phyloP scores from a whole-genome alignment of 2,888 invertebrate species.

The Ectemnius continuus region DNA sequence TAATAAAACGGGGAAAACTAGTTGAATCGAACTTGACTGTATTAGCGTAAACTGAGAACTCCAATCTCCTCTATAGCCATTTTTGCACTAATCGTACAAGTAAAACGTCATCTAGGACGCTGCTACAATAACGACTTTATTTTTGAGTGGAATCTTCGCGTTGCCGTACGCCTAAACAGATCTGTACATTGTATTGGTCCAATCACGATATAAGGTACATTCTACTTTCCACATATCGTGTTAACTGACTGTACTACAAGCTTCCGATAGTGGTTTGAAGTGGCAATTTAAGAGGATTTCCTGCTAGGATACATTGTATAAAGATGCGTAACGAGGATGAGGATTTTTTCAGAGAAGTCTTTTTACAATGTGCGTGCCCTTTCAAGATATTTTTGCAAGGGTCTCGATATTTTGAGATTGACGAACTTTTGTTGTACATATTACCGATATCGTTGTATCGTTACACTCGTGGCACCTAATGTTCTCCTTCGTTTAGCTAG shows the following conservation, averaged over 20 bases:
- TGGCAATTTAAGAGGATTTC: background rate
- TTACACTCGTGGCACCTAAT: constrained; percentile 2
- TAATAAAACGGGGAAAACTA: too few species aligned
- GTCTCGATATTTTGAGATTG: constrained; percentile 6
- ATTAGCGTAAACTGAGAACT: background rate
- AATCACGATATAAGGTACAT: background rate
- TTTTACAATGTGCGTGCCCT: constrained; percentile 30
- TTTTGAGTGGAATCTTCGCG: constrained; percentile 1
- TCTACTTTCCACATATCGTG: constrained; percentile 31
- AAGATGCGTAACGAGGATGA: background rate
- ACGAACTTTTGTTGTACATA: constrained; percentile 8
- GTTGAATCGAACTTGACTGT: background rate
- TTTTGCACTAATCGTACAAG: constrained; percentile 3
- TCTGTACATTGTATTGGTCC: background rate
- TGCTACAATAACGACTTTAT: background rate
- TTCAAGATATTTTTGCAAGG: constrained; percentile 40
- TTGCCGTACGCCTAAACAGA: background rate
- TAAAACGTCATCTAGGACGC: background rate
- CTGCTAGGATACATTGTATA: background rate
- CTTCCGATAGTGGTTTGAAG: background rate
- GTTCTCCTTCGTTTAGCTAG: constrained; percentile 7
- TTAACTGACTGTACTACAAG: constrained; percentile 3
- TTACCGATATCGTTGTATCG: background rate
- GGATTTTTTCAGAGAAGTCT: constrained; percentile 26
- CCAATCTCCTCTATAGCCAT: background rate